Conservation (phyloP, 1,140 invertebrate species). For the Lerema accius region DNA sequence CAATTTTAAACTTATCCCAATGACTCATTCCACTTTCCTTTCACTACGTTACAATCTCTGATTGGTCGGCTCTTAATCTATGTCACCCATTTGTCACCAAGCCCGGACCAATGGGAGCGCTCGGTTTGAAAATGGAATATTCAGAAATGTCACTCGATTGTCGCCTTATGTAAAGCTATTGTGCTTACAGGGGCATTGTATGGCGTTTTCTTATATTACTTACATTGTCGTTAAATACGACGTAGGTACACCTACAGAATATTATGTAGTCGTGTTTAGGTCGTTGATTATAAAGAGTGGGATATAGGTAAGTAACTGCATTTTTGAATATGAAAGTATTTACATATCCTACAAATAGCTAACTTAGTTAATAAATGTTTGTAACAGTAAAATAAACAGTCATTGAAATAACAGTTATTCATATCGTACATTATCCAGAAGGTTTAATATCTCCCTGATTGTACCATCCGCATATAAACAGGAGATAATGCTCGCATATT, state of each 20-base stretch:
- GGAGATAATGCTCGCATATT: conserved; percentile 19
- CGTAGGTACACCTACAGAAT: too few relatives aligned
- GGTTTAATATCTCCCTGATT: not conserved
- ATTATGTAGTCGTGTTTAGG: too few relatives aligned
- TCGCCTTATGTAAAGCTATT: conserved; percentile 56
- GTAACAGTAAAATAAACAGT: too few relatives aligned
- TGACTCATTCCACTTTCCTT: conserved; percentile 30
- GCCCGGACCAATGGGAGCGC: conserved; percentile 56
- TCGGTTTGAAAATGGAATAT: conserved; percentile 61
- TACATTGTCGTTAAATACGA: too few relatives aligned
- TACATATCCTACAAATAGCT: too few relatives aligned
- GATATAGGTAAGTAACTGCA: too few relatives aligned
- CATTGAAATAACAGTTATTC: too few relatives aligned
- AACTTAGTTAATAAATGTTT: too few relatives aligned
- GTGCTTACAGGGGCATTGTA: conserved; percentile 35
- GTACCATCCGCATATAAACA: conserved; percentile 6
- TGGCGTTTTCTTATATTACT: too few relatives aligned
- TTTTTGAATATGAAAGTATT: too few relatives aligned
- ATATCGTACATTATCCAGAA: not conserved
- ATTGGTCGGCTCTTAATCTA: conserved; percentile 57
- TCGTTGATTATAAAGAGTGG: too few relatives aligned
- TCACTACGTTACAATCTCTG: conserved; percentile 30
- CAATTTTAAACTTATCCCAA: not conserved
- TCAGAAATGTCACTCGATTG: conserved; percentile 64
- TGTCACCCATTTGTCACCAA: conserved; percentile 81